phyloP scores from a whole-genome alignment of 2,113 vertebrate species.

The Piaya cayana region DNA sequence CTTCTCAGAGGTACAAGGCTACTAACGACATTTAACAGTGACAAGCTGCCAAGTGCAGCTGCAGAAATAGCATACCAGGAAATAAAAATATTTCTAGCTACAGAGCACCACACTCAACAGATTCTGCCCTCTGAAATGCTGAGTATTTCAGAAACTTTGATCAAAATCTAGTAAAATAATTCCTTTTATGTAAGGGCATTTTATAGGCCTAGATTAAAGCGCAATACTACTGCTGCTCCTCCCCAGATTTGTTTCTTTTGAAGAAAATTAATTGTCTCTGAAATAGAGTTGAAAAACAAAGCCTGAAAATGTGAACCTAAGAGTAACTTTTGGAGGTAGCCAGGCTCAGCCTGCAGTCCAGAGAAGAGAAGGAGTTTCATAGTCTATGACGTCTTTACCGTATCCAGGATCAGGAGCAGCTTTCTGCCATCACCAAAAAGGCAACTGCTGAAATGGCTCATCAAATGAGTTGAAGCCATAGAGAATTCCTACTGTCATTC shows the following conservation, averaged over 20 bases:
- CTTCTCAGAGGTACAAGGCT: neutral
- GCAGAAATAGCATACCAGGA: neutral
- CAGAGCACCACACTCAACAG: neutral
- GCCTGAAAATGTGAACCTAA: neutral
- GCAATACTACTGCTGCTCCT: no score
- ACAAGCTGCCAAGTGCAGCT: no score
- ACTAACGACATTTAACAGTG: neutral
- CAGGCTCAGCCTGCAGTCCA: neutral
- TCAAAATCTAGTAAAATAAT: neutral
- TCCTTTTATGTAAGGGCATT: neutral
- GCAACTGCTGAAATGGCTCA: neutral
- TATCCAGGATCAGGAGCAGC: neutral
- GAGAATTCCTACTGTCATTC: neutral
- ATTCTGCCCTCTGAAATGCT: neutral
- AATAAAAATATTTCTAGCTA: neutral
- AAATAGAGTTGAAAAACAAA: neutral
- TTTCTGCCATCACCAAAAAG: neutral
- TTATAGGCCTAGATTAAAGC: neutral
- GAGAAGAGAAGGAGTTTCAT: neutral
- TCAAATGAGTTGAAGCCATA: neutral
- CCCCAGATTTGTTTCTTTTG: neutral
- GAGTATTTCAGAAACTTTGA: neutral
- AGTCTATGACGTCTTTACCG: neutral
- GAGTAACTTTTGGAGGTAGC: neutral
- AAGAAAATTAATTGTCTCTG: neutral